Percentiles rank a stretch among this genome's conserved stretches.
These are phyloP conservation scores for Drosophila dives DNA, from an alignment of 2,888 invertebrate genomes.

Conservation along the genomic window DNA sequence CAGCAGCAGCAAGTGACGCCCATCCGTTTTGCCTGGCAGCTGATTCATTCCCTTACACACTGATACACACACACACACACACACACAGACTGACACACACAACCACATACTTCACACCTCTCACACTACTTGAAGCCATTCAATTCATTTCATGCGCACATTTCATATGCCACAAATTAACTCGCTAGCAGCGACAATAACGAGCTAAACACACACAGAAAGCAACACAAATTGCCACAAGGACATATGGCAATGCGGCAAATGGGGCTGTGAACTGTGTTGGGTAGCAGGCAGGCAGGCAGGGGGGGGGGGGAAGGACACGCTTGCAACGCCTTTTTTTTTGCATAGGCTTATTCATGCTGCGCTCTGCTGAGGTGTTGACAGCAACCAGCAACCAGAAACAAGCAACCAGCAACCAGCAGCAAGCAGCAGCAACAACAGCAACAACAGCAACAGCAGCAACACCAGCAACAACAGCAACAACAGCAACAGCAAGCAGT, in stretches of 20 bases:
- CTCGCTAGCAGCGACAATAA: conserved; percentile 66
- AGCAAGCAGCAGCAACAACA: conserved; percentile 15
- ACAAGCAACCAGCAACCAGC: neutral
- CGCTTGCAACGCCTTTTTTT: conserved; percentile 20
- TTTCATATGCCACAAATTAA: conserved; percentile 81
- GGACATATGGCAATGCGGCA: conserved; percentile 25
- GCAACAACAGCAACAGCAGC: conserved; percentile 6
- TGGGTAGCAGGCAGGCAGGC: neutral
- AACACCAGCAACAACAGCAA: conserved; percentile 11
- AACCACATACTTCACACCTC: conserved; percentile 44
- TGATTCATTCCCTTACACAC: conserved; percentile 17
- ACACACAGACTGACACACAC: conserved; percentile 7
- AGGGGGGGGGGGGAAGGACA: conserved; percentile 9
- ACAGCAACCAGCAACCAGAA: conserved; percentile 22
- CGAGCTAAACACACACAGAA: conserved; percentile 29
- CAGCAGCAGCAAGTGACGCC: conserved; percentile 41
- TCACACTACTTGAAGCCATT: conserved; percentile 35
- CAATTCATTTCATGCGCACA: conserved; percentile 60
- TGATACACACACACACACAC: conserved; percentile 19
- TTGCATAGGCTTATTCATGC: conserved; percentile 12
- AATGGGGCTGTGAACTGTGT: conserved; percentile 6
- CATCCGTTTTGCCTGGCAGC: conserved; percentile 33
- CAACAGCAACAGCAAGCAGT: neutral
- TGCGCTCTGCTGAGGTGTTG: conserved; percentile 55
- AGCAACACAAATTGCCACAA: conserved; percentile 43